Evolutionary conservation across 2,797 vertebrate species (phyloP).

Genomic region (Liparis tanakae): DNA sequence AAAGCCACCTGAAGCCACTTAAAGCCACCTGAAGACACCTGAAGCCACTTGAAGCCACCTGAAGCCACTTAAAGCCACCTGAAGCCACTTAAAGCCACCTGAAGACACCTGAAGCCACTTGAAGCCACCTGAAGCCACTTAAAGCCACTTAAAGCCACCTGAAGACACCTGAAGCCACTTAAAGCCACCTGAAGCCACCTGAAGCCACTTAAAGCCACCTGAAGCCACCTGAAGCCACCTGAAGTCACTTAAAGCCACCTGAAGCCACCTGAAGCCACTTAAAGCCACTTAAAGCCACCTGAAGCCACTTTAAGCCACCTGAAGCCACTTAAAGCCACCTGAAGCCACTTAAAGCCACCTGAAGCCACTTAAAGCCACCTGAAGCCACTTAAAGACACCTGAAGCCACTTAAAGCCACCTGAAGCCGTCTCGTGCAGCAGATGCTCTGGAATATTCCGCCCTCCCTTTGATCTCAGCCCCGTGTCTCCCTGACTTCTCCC

Average conservation of each 20-base stretch:
- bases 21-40: not conserved
- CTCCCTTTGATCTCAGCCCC: conserved; percentile 54
- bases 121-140: too few relatives aligned
- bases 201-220: not conserved
- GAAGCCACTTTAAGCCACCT: not conserved
- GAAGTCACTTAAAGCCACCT: not conserved
- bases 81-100: not conserved
- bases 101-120: not conserved
- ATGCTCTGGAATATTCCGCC: conserved; percentile 32
- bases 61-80: not conserved
- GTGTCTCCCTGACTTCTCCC: conserved; percentile 38
- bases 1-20: too few relatives aligned
- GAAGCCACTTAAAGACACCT: not conserved
- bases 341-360: not conserved
- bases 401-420: not conserved
- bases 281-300: not conserved
- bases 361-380: not conserved
- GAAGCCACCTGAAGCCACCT: not conserved
- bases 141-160: not conserved
- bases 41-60: not conserved
- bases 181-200: not conserved
- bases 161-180: not conserved
- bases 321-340: not conserved
- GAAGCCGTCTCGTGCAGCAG: conserved; percentile 34
- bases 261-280: not conserved